These are phyloP conservation scores for Heliconius himera DNA, from an alignment of 1,140 invertebrate genomes.

Conservation along the genomic window DNA sequence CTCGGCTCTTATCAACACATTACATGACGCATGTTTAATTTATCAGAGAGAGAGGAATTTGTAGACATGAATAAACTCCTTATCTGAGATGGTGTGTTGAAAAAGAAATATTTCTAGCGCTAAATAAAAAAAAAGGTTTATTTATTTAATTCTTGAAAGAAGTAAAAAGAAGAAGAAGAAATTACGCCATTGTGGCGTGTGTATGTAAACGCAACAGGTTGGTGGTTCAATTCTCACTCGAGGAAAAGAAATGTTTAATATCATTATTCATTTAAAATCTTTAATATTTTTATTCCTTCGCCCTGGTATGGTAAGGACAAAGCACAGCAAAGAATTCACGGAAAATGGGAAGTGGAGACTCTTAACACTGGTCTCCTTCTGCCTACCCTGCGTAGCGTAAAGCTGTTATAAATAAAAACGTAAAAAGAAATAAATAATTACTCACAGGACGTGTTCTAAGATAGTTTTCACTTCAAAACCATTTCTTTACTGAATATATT, in stretches of 20 bases:
- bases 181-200: no score
- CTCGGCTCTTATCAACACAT: neutral
- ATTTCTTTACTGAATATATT: neutral
- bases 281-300: no score
- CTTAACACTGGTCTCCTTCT: no score
- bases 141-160: neutral
- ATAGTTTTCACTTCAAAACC: neutral
- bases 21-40: slow-evolving; percentile 7
- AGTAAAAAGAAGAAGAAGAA: no score
- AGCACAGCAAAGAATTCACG: no score
- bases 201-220: no score
- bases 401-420: neutral
- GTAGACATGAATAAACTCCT: neutral
- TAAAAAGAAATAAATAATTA: neutral
- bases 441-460: neutral
- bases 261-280: no score
- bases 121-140: neutral
- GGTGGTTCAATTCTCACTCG: no score
- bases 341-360: no score
- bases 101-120: neutral
- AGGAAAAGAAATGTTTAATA: no score
- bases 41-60: neutral
- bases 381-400: no score
- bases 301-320: no score
- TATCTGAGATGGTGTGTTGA: neutral